Base-by-base conservation (phyloP, 2,797 vertebrate species). In the Siniperca undulata region DNA sequence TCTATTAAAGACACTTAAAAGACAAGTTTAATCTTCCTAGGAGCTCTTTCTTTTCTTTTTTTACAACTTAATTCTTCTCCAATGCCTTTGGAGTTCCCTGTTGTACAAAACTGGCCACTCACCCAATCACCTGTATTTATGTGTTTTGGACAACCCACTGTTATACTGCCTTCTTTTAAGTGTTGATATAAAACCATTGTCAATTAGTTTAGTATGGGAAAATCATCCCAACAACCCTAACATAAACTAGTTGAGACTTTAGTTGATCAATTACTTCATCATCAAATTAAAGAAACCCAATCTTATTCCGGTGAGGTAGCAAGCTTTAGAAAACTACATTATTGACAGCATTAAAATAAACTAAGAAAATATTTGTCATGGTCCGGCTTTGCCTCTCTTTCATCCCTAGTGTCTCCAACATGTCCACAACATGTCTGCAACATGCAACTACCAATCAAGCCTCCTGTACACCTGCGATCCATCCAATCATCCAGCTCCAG, bases 111-210 rank as follows among this genome's bases (percentile, higher is more conserved):
- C 22, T 30, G 62, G 19, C 48, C 72, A 56, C 52, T 76, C 56
- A 76, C 20, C 59, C 72, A 79, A 34, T 82, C 71, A 68, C 61
- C 44, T 44, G 38, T 73, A 79, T 84, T 84, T 80, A 68, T 84
- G 69, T 36, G 69, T 62, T 22, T 80, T 77, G 59, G 74, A 75
- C 20, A 81, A 55, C 7, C n/a, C 46, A 34, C 24, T 53, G 34
- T 80, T 30, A 71, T 62, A 17, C 11, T 5, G 2, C 38, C 53
- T 70, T 42, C 20, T 52, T 60, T 70, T 27, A 64, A 70, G 64
- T 64, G 64, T 60, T 80, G 65, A 65, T 77, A 72, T 73, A 77
- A 70, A 76, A 72, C 61, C 22, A 2, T 56, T 72, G 46, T 44
- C 34, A 53, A 52, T 66, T 80, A 80, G 61, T 72, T 67, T 61